Evolutionary conservation across 1,140 invertebrate species (phyloP).

Genomic region (Odontomachus brunneus): DNA sequence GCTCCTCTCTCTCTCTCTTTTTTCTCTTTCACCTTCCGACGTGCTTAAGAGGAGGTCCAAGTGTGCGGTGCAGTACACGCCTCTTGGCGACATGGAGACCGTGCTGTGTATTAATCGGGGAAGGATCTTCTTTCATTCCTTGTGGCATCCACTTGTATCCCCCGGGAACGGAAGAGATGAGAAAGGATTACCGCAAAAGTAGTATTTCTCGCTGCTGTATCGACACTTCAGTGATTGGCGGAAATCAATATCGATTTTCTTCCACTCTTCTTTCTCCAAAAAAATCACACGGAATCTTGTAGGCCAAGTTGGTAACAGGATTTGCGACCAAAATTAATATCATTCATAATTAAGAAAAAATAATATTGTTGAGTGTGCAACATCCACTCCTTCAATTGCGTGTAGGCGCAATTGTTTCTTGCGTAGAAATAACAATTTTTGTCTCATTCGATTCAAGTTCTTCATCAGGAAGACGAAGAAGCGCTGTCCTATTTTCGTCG

Average conservation of each 20-base stretch:
- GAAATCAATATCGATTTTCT: conserved; percentile 60
- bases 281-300: conserved; percentile 19
- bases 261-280: neutral
- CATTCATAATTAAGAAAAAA: neutral
- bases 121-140: conserved; percentile 73
- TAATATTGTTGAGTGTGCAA: neutral
- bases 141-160: conserved; percentile 38
- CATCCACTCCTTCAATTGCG: too few relatives aligned
- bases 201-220: conserved; percentile 67
- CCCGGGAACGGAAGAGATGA: conserved; percentile 47
- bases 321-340: neutral
- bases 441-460: conserved; percentile 1
- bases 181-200: conserved; percentile 71
- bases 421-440: neutral
- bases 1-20: conserved; percentile 32
- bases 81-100: conserved; percentile 63
- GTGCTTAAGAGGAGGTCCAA: conserved; percentile 69
- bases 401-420: neutral
- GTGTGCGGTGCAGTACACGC: conserved; percentile 46
- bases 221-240: conserved; percentile 69
- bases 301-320: neutral
- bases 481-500: neutral
- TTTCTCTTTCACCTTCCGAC: conserved; percentile 65
- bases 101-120: conserved; percentile 73
- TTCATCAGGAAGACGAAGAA: neutral